These are phyloP conservation scores for Drosophila mayri DNA, from an alignment of 1,140 invertebrate genomes.

Conservation along the genomic window DNA sequence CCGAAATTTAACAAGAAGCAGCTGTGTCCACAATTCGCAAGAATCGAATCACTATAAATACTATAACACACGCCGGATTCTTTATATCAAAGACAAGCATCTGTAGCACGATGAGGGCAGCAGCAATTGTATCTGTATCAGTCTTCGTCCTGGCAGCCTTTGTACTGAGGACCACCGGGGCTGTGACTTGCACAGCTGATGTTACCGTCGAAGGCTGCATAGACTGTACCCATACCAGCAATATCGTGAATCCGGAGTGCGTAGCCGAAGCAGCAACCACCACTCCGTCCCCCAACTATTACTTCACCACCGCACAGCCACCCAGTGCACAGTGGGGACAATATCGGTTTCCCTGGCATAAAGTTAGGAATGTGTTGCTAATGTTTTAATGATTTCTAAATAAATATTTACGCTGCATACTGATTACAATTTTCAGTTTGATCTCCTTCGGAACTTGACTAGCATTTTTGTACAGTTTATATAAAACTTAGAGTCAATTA, in stretches of 20 bases:
- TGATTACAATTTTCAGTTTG: too few species aligned
- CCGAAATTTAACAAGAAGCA: slow-evolving; percentile 6
- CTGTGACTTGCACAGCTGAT: slow-evolving; percentile 15
- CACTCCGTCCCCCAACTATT: neutral
- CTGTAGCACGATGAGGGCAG: neutral
- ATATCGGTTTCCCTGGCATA: neutral
- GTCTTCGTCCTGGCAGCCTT: slow-evolving; percentile 13
- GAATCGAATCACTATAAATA: slow-evolving; percentile 20
- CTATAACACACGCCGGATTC: neutral
- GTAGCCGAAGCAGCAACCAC: slow-evolving; percentile 1
- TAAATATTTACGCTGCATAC: neutral
- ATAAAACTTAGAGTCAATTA: neutral
- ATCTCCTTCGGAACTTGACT: neutral
- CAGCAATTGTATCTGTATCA: neutral
- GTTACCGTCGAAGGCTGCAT: neutral
- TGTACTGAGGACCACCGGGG: slow-evolving; percentile 14
- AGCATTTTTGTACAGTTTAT: neutral
- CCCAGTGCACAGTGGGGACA: neutral
- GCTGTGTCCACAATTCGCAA: slow-evolving; percentile 17
- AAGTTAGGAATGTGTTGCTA: neutral
- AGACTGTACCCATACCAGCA: neutral
- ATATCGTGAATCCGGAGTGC: neutral
- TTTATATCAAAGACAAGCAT: neutral
- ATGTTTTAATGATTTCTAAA: slow-evolving; percentile 3
- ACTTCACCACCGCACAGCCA: neutral